A percentile compares a stretch with the other conserved stretches of the same genome.
Evolutionary conservation across 2,888 invertebrate species (phyloP).

Genomic region (Drosophila tripunctata): DNA sequence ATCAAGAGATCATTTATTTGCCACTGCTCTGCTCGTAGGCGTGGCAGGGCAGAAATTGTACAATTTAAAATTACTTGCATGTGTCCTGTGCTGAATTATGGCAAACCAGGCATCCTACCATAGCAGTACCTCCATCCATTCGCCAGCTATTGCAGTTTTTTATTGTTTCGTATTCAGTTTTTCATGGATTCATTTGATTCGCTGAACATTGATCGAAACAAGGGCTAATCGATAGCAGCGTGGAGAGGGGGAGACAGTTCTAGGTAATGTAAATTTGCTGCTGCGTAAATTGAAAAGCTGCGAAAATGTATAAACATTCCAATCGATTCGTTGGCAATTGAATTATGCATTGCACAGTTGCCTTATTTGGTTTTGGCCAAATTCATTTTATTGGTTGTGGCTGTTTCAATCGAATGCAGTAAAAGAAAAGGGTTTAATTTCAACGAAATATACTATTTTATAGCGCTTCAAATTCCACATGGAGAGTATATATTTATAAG

Average conservation of each 20-base stretch:
- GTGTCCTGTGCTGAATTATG: conserved; percentile 47
- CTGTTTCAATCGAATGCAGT: neutral
- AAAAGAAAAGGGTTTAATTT: conserved; percentile 9
- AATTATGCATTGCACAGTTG: conserved; percentile 62
- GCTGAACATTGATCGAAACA: conserved; percentile 11
- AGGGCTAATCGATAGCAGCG: no score
- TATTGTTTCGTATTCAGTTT: conserved; percentile 50
- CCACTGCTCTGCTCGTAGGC: conserved; percentile 31
- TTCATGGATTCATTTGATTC: conserved; percentile 59
- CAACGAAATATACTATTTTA: no score
- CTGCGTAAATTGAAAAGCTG: conserved; percentile 62
- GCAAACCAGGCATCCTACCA: conserved; percentile 17
- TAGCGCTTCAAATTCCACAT: no score
- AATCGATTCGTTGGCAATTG: conserved; percentile 67
- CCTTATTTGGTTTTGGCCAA: conserved; percentile 17
- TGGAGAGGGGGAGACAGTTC: neutral
- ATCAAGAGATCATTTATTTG: conserved; percentile 25
- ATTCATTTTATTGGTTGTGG: conserved; percentile 27
- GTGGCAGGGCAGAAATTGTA: conserved; percentile 36
- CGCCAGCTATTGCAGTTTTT: conserved; percentile 31
- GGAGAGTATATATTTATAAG: no score
- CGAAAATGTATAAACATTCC: conserved; percentile 64
- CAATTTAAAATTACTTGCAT: conserved; percentile 63
- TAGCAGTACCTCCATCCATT: neutral
- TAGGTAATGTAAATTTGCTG: conserved; percentile 66